Base-by-base conservation (phyloP, 2,113 vertebrate species). In the Orientallactaga bullata region DNA sequence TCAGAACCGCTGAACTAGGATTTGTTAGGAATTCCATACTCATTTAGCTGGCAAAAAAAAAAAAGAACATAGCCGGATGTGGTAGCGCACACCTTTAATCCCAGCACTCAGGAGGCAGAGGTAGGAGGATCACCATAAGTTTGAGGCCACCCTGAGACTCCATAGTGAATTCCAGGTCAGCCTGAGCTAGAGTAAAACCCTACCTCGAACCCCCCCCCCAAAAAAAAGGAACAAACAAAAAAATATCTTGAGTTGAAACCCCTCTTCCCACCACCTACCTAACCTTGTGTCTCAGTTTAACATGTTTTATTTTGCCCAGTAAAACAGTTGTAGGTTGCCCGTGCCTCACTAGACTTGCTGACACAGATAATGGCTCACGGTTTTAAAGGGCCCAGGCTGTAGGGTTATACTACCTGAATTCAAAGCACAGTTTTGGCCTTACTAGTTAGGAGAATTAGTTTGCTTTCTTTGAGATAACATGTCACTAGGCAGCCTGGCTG, bases 11-110 rank as follows among this genome's bases (percentile, higher is more conserved):
- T 61, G 58, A 42, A 16, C 24, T 88, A 39, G 77, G n/a, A 85
- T 69, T 88, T 89, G 26, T 85, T 79, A 83, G n/a, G 88, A 85
- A 73, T 93, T 72, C 91, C 60, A 85, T 13, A 60, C 24, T 28
- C n/a, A 39, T 80, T 91, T 63, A 80, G 32, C 32, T 61, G 60
- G 23, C 47, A n/a, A 89, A 91, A 37, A 55, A 35, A 24, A 77
- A 35, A 32, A 80, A n/a, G n/a, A n/a, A n/a, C n/a, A n/a, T n/a
- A n/a, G n/a, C n/a, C n/a, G n/a, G n/a, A n/a, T n/a, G n/a, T n/a
- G n/a, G n/a, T n/a, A n/a, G n/a, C n/a, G n/a, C n/a, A n/a, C n/a
- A n/a, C n/a, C n/a, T n/a, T n/a, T n/a, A n/a, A n/a, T n/a, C n/a
- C n/a, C n/a, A n/a, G n/a, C n/a, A n/a, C n/a, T n/a, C n/a, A n/a